Percentiles rank a stretch among this genome's conserved stretches.
Evolutionary conservation across 2,113 vertebrate species (phyloP).

Genomic region (Agelaius tricolor): DNA sequence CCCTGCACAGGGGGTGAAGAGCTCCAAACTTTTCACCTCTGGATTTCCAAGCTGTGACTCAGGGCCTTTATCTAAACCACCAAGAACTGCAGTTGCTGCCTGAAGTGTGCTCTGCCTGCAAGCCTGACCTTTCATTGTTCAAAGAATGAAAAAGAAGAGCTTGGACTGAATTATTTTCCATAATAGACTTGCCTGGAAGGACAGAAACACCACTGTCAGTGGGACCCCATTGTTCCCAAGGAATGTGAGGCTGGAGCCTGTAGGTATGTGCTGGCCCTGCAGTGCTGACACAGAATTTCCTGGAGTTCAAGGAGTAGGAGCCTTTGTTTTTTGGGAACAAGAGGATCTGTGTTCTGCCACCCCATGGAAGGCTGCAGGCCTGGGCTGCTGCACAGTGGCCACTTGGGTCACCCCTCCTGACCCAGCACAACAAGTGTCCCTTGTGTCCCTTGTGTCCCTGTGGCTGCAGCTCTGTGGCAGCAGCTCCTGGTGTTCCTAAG

Average conservation of each 20-base stretch:
- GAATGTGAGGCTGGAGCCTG: background rate
- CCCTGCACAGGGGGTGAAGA: background rate
- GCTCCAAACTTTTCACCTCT: background rate
- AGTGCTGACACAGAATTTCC: background rate
- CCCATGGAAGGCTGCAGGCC: background rate
- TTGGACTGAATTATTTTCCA: background rate
- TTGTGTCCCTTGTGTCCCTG: background rate
- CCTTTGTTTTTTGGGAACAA: conserved; percentile 11
- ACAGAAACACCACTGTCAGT: background rate
- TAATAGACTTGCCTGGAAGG: background rate
- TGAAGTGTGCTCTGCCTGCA: background rate
- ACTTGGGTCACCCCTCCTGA: background rate
- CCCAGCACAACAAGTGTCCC: background rate
- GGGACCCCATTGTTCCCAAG: background rate
- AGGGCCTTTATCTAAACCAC: background rate
- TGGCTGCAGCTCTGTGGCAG: background rate
- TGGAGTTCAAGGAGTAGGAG: conserved; percentile 6
- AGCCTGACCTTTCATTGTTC: background rate
- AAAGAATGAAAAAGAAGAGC: background rate
- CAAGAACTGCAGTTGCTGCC: background rate
- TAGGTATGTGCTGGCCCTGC: background rate
- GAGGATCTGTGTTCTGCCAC: background rate
- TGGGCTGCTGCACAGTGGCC: background rate
- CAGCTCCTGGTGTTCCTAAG: fast-evolving
- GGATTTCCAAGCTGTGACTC: background rate